These are phyloP conservation scores for Anas platyrhynchos DNA, from an alignment of 2,113 vertebrate genomes.

Conservation along the genomic window DNA sequence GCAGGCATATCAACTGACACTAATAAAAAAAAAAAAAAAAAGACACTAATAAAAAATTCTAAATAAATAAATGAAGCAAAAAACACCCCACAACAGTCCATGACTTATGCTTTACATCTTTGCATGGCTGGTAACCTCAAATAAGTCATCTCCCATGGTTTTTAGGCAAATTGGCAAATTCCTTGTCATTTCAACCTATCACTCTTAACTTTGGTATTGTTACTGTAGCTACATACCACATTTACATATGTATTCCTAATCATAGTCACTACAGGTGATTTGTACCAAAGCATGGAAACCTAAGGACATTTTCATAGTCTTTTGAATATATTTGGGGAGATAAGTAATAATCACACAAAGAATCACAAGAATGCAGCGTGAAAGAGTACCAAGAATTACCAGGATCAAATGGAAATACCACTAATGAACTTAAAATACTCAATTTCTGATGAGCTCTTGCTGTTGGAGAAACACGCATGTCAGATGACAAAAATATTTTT, in stretches of 20 bases:
- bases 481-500: neutral
- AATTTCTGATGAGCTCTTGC: neutral
- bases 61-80: neutral
- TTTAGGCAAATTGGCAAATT: neutral
- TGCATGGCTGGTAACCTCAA: neutral
- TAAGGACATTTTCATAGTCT: neutral
- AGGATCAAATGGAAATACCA: neutral
- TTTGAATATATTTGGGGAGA: neutral
- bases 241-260: neutral
- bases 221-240: neutral
- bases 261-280: neutral
- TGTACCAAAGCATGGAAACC: neutral
- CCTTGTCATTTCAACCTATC: neutral
- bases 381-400: neutral
- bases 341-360: neutral
- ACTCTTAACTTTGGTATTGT: neutral
- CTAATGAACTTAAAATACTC: neutral
- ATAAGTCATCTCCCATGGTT: neutral
- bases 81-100: neutral
- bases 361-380: neutral
- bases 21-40: neutral
- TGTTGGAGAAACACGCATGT: rapidly evolving
- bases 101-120: neutral
- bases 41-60: neutral
- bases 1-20: neutral